Evolutionary conservation across 2,888 invertebrate genomes (phyloP).

Genomic region (Parthenolecanium corni): DNA sequence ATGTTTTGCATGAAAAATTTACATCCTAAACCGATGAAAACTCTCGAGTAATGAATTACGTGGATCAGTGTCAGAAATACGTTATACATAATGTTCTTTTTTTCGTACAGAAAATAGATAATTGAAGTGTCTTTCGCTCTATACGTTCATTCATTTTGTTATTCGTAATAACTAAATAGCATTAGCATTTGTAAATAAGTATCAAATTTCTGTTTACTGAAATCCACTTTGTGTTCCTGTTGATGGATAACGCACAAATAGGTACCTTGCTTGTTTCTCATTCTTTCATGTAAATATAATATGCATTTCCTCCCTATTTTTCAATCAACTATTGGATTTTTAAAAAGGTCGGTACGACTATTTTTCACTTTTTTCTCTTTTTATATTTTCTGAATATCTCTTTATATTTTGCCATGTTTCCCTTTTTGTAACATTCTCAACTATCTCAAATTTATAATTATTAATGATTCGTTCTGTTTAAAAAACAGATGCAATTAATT

Average conservation of each 20-base stretch:
- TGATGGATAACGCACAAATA: constrained; percentile 10
- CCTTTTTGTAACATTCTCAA: background rate
- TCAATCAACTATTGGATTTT: background rate
- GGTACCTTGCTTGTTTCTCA: background rate
- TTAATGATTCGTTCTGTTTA: background rate
- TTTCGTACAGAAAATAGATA: no score
- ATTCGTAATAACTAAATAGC: no score
- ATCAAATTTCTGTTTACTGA: background rate
- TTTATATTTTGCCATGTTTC: background rate
- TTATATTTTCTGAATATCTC: background rate
- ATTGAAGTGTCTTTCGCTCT: no score
- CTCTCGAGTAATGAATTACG: background rate
- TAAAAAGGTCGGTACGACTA: no score
- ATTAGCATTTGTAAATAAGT: constrained; percentile 13
- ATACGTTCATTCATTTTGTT: no score
- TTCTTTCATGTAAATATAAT: background rate
- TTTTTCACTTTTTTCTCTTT: background rate
- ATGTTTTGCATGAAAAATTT: background rate
- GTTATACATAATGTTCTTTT: no score
- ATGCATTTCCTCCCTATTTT: background rate
- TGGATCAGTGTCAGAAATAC: background rate
- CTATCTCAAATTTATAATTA: no score
- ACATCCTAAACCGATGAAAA: background rate
- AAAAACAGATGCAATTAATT: background rate
- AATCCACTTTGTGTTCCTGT: no score